A percentile compares a stretch with the other conserved stretches of the same genome.
Conservation (phyloP, 2,113 vertebrate genomes). For the Tauraco erythrolophus region DNA sequence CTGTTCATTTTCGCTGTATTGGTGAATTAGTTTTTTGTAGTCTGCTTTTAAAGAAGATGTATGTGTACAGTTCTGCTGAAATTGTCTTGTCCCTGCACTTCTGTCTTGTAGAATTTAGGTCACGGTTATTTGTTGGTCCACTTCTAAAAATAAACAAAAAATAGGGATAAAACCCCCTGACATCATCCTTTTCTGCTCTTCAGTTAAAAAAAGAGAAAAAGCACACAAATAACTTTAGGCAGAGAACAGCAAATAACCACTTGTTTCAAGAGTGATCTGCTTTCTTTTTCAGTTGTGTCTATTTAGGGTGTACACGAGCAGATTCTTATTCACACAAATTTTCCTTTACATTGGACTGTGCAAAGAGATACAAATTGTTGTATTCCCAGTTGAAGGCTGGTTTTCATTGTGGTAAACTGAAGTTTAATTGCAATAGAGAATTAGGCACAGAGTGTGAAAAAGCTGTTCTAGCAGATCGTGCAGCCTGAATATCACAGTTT, state of each 20-base stretch:
- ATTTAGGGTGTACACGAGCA: neutral
- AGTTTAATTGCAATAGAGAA: neutral
- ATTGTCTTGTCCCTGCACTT: neutral
- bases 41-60: slow-evolving; percentile 20
- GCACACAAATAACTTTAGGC: neutral
- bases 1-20: neutral
- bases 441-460: neutral
- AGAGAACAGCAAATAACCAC: neutral
- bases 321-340: neutral
- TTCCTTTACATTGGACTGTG: neutral
- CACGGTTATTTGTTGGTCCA: slow-evolving; percentile 2
- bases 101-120: slow-evolving; percentile 61
- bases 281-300: neutral
- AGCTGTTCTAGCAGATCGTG: neutral
- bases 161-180: neutral
- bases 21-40: neutral
- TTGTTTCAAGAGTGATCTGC: neutral
- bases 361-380: neutral
- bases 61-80: slow-evolving; percentile 32
- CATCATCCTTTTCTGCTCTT: neutral
- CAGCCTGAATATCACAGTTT: neutral
- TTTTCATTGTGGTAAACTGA: neutral
- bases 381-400: neutral
- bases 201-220: neutral
- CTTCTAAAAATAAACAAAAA: slow-evolving; percentile 53